These are phyloP conservation scores for Rhamphomyia laevipes DNA, from an alignment of 2,888 invertebrate species.

Conservation along the genomic window DNA sequence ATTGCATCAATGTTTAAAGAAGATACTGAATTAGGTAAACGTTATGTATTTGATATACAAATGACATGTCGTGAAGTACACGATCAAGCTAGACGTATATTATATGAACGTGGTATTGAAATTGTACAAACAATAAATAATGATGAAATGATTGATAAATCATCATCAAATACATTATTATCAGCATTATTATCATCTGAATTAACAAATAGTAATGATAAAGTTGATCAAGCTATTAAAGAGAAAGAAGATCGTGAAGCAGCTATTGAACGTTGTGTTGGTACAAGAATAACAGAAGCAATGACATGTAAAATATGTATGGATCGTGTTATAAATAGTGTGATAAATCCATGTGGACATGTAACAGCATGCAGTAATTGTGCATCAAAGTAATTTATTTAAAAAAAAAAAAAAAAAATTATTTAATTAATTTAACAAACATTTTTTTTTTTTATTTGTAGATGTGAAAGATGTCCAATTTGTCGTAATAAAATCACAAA, in stretches of 20 bases:
- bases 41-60: constrained; percentile 83
- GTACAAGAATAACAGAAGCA: constrained; percentile 45
- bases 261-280: constrained; percentile 34
- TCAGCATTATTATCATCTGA: constrained; percentile 13
- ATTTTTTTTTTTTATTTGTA: constrained; percentile 16
- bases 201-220: constrained; percentile 16
- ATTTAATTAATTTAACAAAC: background rate
- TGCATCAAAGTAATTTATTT: constrained; percentile 45
- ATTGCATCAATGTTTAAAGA: constrained; percentile 86
- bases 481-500: constrained; percentile 33
- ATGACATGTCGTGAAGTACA: constrained; percentile 82
- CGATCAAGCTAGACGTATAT: constrained; percentile 69
- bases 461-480: constrained; percentile 35
- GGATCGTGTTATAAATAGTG: constrained; percentile 70
- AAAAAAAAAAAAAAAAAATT: background rate
- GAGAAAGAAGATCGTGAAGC: constrained; percentile 33
- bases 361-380: constrained; percentile 70
- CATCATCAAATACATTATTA: background rate
- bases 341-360: constrained; percentile 82
- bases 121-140: constrained; percentile 10
- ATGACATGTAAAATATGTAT: constrained; percentile 81
- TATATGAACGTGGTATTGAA: constrained; percentile 45
- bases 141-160: too few species aligned
- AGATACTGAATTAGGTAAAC: constrained; percentile 72
- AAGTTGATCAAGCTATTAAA: constrained; percentile 31